Evolutionary conservation across 2,113 vertebrate species (phyloP).

Genomic region (Thymallus thymallus): DNA sequence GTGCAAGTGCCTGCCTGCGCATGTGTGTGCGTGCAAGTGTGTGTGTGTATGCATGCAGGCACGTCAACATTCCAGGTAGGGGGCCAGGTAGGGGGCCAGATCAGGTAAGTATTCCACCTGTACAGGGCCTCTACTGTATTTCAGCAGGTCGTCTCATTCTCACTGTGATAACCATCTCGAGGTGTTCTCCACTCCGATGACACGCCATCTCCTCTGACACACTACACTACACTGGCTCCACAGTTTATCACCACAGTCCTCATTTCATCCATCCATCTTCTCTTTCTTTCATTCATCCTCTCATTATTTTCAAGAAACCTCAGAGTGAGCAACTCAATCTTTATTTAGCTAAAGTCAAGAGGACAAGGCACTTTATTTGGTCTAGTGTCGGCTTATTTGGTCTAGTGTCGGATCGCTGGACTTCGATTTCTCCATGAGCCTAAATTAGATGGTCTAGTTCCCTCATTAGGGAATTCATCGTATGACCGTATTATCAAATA

Average conservation of each 20-base stretch:
- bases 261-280: slow-evolving; percentile 45
- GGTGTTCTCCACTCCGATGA: slow-evolving; percentile 29
- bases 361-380: slow-evolving; percentile 5
- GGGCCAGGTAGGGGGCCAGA: slow-evolving; percentile 7
- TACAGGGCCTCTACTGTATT: slow-evolving; percentile 56
- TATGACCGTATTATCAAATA: slow-evolving; percentile 27
- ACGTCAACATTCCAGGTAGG: slow-evolving; percentile 24
- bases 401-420: slow-evolving; percentile 13
- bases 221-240: slow-evolving; percentile 15
- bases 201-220: slow-evolving; percentile 12
- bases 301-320: slow-evolving; percentile 31
- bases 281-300: not conserved
- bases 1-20: not conserved
- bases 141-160: slow-evolving; percentile 26
- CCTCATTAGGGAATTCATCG: slow-evolving; percentile 43
- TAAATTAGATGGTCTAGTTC: slow-evolving; percentile 46
- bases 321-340: too few species aligned
- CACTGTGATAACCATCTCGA: slow-evolving; percentile 51
- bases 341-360: too few species aligned
- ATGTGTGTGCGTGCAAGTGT: not conserved
- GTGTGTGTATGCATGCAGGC: not conserved
- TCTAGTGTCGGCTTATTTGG: not conserved
- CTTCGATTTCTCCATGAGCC: slow-evolving; percentile 45
- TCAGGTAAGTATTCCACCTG: slow-evolving; percentile 26
- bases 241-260: slow-evolving; percentile 48